These are phyloP conservation scores for Suillia variegata DNA, from an alignment of 2,888 invertebrate genomes.

Conservation along the genomic window DNA sequence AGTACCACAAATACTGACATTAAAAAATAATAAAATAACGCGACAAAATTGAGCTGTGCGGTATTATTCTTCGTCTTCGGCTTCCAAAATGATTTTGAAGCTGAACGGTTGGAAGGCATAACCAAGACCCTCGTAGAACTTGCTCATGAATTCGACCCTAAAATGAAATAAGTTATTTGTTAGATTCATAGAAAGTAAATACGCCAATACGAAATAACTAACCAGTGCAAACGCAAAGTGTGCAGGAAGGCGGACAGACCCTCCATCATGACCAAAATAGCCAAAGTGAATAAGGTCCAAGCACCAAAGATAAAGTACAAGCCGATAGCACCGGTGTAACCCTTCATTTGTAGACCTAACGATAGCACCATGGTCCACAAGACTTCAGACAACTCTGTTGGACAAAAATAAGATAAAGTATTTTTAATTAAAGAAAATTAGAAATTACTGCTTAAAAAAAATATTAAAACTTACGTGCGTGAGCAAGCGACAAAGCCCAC, in stretches of 20 bases:
- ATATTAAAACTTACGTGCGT: slow-evolving; percentile 78
- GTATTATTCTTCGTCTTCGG: slow-evolving; percentile 63
- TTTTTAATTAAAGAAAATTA: background rate
- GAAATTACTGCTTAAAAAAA: background rate
- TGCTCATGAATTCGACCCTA: slow-evolving; percentile 95
- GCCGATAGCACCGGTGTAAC: slow-evolving; percentile 75
- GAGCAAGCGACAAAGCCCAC: slow-evolving; percentile 94
- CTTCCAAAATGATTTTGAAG: slow-evolving; percentile 75
- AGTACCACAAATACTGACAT: slow-evolving; percentile 56
- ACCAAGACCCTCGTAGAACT: slow-evolving; percentile 83
- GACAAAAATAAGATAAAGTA: background rate
- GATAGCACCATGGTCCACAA: slow-evolving; percentile 92
- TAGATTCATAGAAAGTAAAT: no score
- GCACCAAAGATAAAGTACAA: slow-evolving; percentile 85
- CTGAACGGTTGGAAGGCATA: slow-evolving; percentile 84
- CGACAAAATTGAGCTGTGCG: slow-evolving; percentile 7
- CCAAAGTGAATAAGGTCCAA: slow-evolving; percentile 90
- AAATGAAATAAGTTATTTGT: slow-evolving; percentile 3
- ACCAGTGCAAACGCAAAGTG: slow-evolving; percentile 96
- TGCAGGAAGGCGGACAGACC: slow-evolving; percentile 98
- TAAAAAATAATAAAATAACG: background rate
- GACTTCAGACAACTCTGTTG: slow-evolving; percentile 82
- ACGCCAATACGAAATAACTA: no score
- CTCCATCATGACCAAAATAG: slow-evolving; percentile 97
- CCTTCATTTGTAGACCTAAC: slow-evolving; percentile 70